These are phyloP conservation scores for Ctenochaetus hawaiiensis DNA, from an alignment of 2,797 vertebrate genomes.

Conservation along the genomic window DNA sequence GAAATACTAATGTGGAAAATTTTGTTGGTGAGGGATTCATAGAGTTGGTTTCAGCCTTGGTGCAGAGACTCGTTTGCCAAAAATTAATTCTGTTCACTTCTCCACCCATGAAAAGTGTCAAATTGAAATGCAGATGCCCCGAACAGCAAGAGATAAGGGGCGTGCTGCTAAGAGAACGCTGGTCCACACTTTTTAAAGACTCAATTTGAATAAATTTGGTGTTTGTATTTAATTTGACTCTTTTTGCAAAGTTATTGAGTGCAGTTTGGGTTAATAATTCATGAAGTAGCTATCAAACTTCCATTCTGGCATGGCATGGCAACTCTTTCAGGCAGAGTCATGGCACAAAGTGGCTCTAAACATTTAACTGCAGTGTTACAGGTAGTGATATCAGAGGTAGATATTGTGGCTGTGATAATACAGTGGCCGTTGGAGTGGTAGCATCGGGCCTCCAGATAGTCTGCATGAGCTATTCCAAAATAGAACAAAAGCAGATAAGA, in stretches of 20 bases:
- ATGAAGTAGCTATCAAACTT: not conserved
- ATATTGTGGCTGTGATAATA: slow-evolving; percentile 47
- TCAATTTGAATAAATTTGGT: not conserved
- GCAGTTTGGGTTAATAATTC: slow-evolving; percentile 9
- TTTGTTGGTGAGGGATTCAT: slow-evolving; percentile 48
- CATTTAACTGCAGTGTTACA: slow-evolving; percentile 31
- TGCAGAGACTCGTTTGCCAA: slow-evolving; percentile 27
- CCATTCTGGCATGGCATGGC: not conserved
- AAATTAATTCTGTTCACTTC: slow-evolving; percentile 40
- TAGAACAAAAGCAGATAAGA: slow-evolving; percentile 79
- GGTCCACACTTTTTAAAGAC: not conserved
- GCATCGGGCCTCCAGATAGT: slow-evolving; percentile 48
- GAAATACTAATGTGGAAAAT: slow-evolving; percentile 62
- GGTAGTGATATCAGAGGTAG: slow-evolving; percentile 42
- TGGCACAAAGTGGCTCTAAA: slow-evolving; percentile 13
- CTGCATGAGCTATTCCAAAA: slow-evolving; percentile 65
- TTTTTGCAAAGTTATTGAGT: not conserved
- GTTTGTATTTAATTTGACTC: not conserved
- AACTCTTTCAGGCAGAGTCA: slow-evolving; percentile 20
- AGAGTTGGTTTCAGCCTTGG: slow-evolving; percentile 15
- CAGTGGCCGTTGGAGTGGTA: slow-evolving; percentile 27
- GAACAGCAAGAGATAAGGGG: not conserved
- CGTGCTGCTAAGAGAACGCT: slow-evolving; percentile 2
- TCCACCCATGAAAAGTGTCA: slow-evolving; percentile 32
- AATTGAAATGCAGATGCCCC: slow-evolving; percentile 34